Evolutionary conservation across 92 coral and sea anemone genomes (phyloP), one percentile per base, ranked within the genome.

Genomic region (Parazoanthus atlanticus): DNA sequence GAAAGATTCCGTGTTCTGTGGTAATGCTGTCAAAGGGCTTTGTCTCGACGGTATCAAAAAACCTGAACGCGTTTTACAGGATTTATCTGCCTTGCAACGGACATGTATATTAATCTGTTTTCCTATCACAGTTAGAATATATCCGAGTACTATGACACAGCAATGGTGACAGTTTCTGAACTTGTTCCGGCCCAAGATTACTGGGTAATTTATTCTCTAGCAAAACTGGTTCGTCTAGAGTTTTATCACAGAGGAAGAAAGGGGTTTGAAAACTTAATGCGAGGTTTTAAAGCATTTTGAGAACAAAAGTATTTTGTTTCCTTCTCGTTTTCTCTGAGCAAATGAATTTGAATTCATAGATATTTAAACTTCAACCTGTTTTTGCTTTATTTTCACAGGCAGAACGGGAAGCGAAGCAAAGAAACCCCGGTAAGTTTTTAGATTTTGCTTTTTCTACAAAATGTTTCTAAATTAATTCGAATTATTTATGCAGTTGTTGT

Each of bases 351-450:
- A 67, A 83, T 28, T 74, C 12, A 19, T 8, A 52, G 69, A 25
- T 82, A 88, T 46, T 49, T 21, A 80, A 43, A 47, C 73, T 58
- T 43, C 34, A 54, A 72, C 72, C 23, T 66, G 73, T 64, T 66
- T 43, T 79, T 78, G 76, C 82, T 52, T 30, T 77, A 29, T 40
- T 71, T 6, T 85, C 46, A 19, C 89, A 92, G 94, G 94, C 94
- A 0, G 90, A 92, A 72, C 84, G 90, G 67, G 91, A 92, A 84
- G 94, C 94, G 23, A 92, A 92, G 36, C 86, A 92, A 74, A 76
- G 91, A 86, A 91, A 90, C 69, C 79, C 91, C 4, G 94, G 94
- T 90, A 72, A 88, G 94, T 77, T 71, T 41, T 26, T 25, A 81
- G 19, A 8, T 23, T 31, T 32, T 1, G 58, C 10, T 15, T 69